Evolutionary conservation across 2,797 vertebrate genomes (phyloP), one percentile per base, ranked within the genome.

Genomic region (Lagodon rhomboides): DNA sequence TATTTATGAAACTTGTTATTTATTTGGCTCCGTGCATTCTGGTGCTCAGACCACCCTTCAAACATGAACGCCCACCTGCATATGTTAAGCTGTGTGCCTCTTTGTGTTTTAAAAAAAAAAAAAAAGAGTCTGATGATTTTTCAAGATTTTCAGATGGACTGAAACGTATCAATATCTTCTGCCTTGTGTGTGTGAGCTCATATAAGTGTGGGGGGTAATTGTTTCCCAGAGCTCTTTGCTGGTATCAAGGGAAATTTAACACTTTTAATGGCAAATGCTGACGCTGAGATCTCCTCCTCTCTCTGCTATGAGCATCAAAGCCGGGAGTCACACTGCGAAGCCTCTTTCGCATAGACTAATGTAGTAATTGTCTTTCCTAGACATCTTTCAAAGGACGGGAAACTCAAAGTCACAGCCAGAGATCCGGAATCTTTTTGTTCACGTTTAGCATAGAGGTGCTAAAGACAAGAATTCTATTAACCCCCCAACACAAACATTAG

Each of bases 241-340:
- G 64, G 64, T 70, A 84, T 81, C 80, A 49, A 66, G 80, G 84
- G 87, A 89, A 93, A 87, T 89, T 76, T 74, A 84, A 78, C 84
- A 84, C 87, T 80, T 91, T 82, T 80, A 89, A 87, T 87, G 84
- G 80, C 73, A 81, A 90, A 89, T 66, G 80, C 82, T 84, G 77
- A 82, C 81, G 76, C 78, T 56, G 75, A 86, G 79, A 67, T 77
- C 66, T 79, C 44, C 55, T 77, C 49, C 50, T 86, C 65, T 75
- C 66, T 83, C 56, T 79, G 68, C 62, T 84, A 27, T 73, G 61
- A 81, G 56, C 73, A 87, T 87, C 89, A 89, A 82, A 87, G 79
- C 64, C 65, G 12, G 34, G 64, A 86, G 69, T 66, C 84, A 67
- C 72, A 58, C 30, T 64, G 46, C 0, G n/a, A 53, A 80, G 62